Evolutionary conservation across 2,113 vertebrate genomes (phyloP).

Genomic region (Calonectris borealis): DNA sequence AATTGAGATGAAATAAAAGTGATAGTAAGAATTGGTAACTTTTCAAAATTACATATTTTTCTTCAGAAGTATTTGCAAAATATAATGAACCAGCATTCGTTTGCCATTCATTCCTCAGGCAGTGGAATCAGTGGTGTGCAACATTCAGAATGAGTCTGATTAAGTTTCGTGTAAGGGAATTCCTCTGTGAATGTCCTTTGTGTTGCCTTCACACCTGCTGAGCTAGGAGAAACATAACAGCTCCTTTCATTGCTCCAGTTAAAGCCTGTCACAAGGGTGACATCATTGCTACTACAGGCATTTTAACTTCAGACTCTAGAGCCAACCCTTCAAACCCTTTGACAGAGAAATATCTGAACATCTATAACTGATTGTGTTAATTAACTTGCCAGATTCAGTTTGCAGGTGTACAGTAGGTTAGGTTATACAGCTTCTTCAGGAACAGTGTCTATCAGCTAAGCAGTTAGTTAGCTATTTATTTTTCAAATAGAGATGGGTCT

Average conservation of each 20-base stretch:
- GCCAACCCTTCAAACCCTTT: neutral
- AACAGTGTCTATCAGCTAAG: neutral
- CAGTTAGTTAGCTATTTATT: neutral
- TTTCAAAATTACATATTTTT: neutral
- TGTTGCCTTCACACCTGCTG: constrained; percentile 46
- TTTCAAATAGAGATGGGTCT: neutral
- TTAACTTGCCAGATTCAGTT: neutral
- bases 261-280: constrained; percentile 22
- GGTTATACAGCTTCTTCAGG: neutral
- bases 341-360: constrained; percentile 21
- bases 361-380: neutral
- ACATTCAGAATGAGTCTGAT: neutral
- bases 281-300: neutral
- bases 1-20: neutral
- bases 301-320: neutral
- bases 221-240: constrained; percentile 31
- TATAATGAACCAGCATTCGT: neutral
- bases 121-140: neutral
- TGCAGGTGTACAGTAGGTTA: neutral
- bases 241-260: constrained; percentile 45
- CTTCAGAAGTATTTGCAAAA: neutral
- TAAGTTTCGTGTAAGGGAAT: constrained; percentile 38
- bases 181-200: constrained; percentile 25
- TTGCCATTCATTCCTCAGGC: neutral
- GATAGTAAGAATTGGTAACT: neutral